Conservation (phyloP, 2,113 vertebrate genomes). For the Peromyscus californicus region DNA sequence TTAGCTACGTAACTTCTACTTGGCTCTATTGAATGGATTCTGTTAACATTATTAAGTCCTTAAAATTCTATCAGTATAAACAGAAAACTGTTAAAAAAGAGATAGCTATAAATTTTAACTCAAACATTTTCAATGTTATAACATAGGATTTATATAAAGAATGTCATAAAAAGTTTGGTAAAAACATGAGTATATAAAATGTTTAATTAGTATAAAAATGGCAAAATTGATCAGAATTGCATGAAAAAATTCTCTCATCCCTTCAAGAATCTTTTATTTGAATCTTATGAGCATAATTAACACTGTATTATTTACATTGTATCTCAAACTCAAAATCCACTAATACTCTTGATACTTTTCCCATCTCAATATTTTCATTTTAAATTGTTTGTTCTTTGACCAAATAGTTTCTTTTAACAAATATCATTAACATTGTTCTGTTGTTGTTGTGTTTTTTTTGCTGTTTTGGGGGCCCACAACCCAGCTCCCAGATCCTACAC, state of each 20-base stretch:
- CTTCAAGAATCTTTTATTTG: not conserved
- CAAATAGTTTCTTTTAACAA: not conserved
- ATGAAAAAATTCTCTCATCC: not conserved
- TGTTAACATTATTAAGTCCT: not conserved
- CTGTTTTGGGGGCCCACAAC: no score
- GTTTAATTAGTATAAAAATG: not conserved
- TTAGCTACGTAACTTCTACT: not conserved
- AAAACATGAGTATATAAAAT: not conserved
- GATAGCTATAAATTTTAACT: not conserved
- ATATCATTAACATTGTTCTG: not conserved
- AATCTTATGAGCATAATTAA: not conserved
- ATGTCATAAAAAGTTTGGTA: not conserved
- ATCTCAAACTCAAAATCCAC: not conserved
- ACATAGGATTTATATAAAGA: not conserved
- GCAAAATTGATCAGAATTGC: not conserved
- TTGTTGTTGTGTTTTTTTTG: no score
- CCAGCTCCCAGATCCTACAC: no score
- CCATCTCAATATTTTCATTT: not conserved
- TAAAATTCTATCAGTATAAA: not conserved
- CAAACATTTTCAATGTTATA: not conserved
- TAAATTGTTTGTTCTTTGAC: not conserved
- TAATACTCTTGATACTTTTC: not conserved
- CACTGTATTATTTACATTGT: not conserved
- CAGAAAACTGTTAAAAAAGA: not conserved
- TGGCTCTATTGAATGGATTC: not conserved